A percentile compares a stretch with the other conserved stretches of the same genome.
Evolutionary conservation across 1,140 invertebrate species (phyloP).

Genomic region (Steinernema feltiae): DNA sequence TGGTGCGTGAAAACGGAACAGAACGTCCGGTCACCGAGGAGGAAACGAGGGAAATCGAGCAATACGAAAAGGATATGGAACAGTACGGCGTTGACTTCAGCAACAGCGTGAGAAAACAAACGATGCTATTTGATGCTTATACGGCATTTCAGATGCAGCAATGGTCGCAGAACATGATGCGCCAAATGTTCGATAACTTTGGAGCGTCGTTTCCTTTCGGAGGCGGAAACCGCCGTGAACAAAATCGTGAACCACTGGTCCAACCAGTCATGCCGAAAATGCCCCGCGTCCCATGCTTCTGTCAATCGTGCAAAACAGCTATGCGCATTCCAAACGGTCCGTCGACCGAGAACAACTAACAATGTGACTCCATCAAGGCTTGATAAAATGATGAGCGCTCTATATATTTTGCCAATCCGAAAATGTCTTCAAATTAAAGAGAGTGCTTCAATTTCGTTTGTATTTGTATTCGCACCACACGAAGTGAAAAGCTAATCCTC

Average conservation of each 20-base stretch:
- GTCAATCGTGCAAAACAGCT: neutral
- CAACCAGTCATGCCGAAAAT: neutral
- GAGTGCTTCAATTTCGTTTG: too few species aligned
- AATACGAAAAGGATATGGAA: neutral
- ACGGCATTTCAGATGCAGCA: neutral
- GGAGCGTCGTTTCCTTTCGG: neutral
- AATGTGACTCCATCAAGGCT: too few species aligned
- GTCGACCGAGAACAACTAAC: neutral
- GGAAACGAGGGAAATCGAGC: neutral
- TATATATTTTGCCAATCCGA: too few species aligned
- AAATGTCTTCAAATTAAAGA: too few species aligned
- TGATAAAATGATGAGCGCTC: too few species aligned
- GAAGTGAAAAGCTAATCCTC: too few species aligned
- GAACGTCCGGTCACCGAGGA: neutral
- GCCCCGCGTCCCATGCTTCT: neutral
- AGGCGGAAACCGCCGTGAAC: neutral
- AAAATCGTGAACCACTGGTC: too few species aligned
- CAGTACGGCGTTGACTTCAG: neutral
- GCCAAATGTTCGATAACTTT: neutral
- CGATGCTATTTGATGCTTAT: neutral
- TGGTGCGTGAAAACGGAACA: neutral
- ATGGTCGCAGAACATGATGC: neutral
- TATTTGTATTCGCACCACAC: too few species aligned
- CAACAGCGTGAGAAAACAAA: neutral
- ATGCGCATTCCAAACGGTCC: neutral